These are phyloP conservation scores for Probosciger aterrimus DNA, from an alignment of 2,113 vertebrate genomes.

Conservation along the genomic window DNA sequence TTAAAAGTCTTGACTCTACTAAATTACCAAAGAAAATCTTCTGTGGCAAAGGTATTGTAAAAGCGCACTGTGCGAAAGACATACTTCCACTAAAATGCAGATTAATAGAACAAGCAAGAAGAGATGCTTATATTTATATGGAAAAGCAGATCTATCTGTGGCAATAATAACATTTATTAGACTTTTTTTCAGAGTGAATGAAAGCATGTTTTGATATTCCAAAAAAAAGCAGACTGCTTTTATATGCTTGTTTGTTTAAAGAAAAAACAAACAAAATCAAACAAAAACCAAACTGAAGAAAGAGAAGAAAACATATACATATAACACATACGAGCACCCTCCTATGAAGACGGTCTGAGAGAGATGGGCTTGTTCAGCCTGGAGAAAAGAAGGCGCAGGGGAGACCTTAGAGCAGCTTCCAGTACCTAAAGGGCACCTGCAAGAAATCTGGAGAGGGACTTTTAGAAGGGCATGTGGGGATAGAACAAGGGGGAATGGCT, in stretches of 20 bases:
- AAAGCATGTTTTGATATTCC: slow-evolving; percentile 37
- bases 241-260: slow-evolving; percentile 37
- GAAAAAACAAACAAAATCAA: slow-evolving; percentile 47
- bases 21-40: not conserved
- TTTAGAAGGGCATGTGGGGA: not conserved
- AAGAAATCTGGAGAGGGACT: not conserved
- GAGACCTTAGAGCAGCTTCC: not conserved
- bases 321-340: not conserved
- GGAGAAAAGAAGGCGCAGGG: not conserved
- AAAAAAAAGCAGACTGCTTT: not conserved
- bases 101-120: not conserved
- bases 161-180: not conserved
- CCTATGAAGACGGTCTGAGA: not conserved
- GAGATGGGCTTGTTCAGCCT: not conserved
- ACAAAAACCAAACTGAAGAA: not conserved
- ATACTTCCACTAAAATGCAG: not conserved
- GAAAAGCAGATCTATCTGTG: not conserved
- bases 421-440: not conserved
- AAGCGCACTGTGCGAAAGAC: not conserved
- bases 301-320: not conserved
- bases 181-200: slow-evolving; percentile 7
- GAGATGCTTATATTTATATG: not conserved
- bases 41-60: not conserved
- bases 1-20: not conserved
- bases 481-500: not conserved